phyloP scores from a whole-genome alignment of 2,888 invertebrate species.

The Thelaira solivaga region DNA sequence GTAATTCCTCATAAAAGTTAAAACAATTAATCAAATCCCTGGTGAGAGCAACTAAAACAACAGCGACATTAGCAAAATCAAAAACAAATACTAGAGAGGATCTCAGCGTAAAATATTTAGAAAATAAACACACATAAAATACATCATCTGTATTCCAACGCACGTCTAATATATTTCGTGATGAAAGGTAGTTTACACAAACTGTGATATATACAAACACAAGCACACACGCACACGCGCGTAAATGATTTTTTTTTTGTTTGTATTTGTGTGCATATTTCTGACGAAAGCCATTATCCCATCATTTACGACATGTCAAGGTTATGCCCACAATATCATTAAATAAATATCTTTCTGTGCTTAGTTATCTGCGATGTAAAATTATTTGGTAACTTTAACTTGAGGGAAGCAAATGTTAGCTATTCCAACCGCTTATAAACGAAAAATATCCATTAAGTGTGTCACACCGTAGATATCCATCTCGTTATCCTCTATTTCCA shows the following conservation, averaged over 20 bases:
- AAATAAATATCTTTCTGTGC: too few relatives aligned
- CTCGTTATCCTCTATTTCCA: too few relatives aligned
- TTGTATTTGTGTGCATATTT: constrained; percentile 4
- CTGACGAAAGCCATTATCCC: constrained; percentile 20
- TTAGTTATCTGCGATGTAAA: too few relatives aligned
- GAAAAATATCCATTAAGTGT: too few relatives aligned
- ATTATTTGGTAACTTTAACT: too few relatives aligned
- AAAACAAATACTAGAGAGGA: neutral
- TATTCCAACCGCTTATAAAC: too few relatives aligned
- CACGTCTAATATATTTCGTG: constrained; percentile 36
- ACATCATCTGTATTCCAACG: constrained; percentile 17
- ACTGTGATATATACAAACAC: too few relatives aligned
- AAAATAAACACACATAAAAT: constrained; percentile 31
- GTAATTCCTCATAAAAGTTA: constrained; percentile 49
- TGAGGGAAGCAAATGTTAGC: too few relatives aligned
- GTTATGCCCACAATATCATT: too few relatives aligned
- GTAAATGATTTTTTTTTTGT: neutral
- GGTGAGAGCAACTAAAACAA: neutral
- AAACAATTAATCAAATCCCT: constrained; percentile 51
- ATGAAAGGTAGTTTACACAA: constrained; percentile 44
- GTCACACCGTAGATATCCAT: too few relatives aligned
- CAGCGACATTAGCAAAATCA: neutral
- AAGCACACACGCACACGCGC: neutral
- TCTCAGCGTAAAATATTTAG: constrained; percentile 6
- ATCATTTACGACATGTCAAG: constrained; percentile 16